Conservation (phyloP, 2,113 vertebrate genomes). For the Cnemophilus loriae region DNA sequence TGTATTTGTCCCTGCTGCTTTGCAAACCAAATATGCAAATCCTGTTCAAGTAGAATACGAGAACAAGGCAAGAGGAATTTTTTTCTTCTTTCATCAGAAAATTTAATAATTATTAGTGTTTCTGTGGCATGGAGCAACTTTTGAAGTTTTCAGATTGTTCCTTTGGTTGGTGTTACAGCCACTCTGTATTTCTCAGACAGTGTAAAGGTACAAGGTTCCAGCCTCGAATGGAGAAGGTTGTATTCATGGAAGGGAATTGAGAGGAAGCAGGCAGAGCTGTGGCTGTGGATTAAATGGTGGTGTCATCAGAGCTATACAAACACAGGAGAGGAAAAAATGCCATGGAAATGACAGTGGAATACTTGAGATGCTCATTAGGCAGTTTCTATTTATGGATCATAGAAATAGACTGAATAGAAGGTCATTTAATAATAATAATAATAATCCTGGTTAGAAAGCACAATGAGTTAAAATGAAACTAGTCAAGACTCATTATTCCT, state of each 20-base stretch:
- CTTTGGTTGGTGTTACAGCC: neutral
- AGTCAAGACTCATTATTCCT: slow-evolving; percentile 6
- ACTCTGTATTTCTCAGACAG: neutral
- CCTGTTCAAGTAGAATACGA: neutral
- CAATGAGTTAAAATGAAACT: neutral
- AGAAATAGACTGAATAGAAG: neutral
- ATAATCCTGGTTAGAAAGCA: neutral
- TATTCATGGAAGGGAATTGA: neutral
- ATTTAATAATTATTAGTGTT: neutral
- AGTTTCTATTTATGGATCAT: neutral
- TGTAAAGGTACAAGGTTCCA: neutral
- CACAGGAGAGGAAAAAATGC: neutral
- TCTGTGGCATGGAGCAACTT: neutral
- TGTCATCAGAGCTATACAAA: neutral
- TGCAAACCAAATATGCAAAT: neutral
- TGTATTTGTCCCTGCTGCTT: neutral
- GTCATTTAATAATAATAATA: neutral
- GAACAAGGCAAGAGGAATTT: neutral
- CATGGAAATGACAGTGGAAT: neutral
- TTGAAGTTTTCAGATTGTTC: neutral
- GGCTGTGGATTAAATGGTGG: neutral
- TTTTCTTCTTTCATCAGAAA: neutral
- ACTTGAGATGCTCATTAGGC: neutral
- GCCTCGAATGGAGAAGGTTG: neutral
- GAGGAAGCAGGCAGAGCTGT: neutral